Conservation (phyloP, 2,888 invertebrate species). For the Brenthis ino region DNA sequence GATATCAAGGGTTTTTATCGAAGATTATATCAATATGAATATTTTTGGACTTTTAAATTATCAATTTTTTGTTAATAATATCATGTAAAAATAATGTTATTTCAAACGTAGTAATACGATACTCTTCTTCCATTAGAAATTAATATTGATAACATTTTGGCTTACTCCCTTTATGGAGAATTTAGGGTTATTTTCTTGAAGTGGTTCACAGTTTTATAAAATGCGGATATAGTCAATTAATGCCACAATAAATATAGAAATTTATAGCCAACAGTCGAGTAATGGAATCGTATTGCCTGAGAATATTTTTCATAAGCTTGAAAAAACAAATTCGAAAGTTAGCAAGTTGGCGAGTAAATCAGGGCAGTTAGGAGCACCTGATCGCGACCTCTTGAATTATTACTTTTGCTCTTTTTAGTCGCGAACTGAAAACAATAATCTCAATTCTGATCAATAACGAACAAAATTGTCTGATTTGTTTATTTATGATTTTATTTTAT, state of each 20-base stretch:
- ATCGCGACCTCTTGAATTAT: slow-evolving; percentile 49
- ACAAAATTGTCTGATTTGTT: slow-evolving; percentile 7
- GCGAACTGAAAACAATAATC: slow-evolving; percentile 36
- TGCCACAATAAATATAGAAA: slow-evolving; percentile 5
- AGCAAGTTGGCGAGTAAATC: slow-evolving; percentile 50
- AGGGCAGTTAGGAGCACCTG: slow-evolving; percentile 50
- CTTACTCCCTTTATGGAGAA: too few relatives aligned
- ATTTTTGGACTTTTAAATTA: background rate
- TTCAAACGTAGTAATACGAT: too few relatives aligned
- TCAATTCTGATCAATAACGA: slow-evolving; percentile 30
- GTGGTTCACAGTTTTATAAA: too few relatives aligned
- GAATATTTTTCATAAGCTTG: slow-evolving; percentile 39
- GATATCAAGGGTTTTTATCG: background rate
- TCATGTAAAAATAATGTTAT: too few relatives aligned
- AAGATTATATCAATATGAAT: background rate
- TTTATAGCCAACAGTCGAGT: slow-evolving; percentile 4
- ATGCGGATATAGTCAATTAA: background rate
- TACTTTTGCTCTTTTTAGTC: slow-evolving; percentile 45
- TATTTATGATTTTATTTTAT: background rate
- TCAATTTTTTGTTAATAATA: too few relatives aligned
- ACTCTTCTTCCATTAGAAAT: too few relatives aligned
- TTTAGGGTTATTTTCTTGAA: too few relatives aligned
- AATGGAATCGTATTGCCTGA: slow-evolving; percentile 26
- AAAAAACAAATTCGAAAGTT: slow-evolving; percentile 40
- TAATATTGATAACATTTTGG: too few relatives aligned